Evolutionary conservation across 2,113 vertebrate species (phyloP).

Genomic region (Brachyhypopomus gauderio): DNA sequence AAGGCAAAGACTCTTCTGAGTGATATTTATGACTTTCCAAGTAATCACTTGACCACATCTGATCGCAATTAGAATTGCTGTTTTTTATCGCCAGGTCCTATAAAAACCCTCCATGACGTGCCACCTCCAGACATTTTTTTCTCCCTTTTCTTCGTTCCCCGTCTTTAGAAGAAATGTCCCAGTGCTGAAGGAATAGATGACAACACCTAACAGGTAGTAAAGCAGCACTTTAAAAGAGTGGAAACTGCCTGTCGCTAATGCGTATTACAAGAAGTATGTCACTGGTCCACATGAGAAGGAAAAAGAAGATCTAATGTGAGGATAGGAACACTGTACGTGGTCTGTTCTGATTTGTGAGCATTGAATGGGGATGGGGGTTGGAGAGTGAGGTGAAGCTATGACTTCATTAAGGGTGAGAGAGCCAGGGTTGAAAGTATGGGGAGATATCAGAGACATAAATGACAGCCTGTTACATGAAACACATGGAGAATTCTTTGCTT

Average conservation of each 20-base stretch:
- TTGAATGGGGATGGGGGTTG: neutral
- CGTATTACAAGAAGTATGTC: neutral
- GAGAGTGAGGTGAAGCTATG: neutral
- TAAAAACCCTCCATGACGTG: constrained; percentile 73
- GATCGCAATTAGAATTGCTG: constrained; percentile 73
- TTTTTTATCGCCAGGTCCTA: constrained; percentile 66
- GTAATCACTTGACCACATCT: constrained; percentile 69
- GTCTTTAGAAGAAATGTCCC: constrained; percentile 54
- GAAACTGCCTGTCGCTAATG: constrained; percentile 3
- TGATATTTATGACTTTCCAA: constrained; percentile 66
- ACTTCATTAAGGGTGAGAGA: neutral
- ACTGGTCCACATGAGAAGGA: neutral
- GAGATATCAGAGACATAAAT: neutral
- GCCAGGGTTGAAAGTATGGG: constrained; percentile 3
- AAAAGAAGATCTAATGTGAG: no score
- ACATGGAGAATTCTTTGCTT: no score
- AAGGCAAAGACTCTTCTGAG: constrained; percentile 62
- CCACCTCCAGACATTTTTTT: constrained; percentile 69
- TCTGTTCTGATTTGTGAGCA: neutral
- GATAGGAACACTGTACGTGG: neutral
- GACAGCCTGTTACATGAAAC: no score
- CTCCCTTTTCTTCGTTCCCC: constrained; percentile 61
- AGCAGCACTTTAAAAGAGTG: constrained; percentile 3
- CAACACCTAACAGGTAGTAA: constrained; percentile 31
- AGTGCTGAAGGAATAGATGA: constrained; percentile 29